phyloP scores from a whole-genome alignment of 2,888 invertebrate genomes.

The Synanthedon andrenaeformis region DNA sequence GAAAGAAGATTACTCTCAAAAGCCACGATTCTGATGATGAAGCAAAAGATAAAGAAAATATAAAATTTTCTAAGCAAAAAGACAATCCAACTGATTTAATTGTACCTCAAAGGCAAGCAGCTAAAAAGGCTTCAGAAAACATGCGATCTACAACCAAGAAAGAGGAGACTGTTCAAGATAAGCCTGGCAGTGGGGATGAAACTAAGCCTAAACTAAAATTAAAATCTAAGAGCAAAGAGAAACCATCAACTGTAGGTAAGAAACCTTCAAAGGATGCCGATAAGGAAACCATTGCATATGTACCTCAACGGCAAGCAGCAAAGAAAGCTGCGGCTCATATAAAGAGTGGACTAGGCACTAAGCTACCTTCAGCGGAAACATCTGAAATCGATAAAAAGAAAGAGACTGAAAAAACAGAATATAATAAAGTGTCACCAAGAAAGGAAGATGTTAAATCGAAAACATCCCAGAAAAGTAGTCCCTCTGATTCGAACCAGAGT shows the following conservation, averaged over 20 bases:
- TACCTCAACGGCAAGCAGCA: constrained; percentile 90
- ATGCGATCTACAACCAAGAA: constrained; percentile 76
- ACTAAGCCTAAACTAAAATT: constrained; percentile 44
- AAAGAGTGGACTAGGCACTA: constrained; percentile 79
- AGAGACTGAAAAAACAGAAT: constrained; percentile 39
- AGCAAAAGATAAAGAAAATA: constrained; percentile 61
- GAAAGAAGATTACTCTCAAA: constrained; percentile 39
- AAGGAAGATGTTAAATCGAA: constrained; percentile 56
- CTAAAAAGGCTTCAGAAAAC: constrained; percentile 91
- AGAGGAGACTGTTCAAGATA: constrained; percentile 48
- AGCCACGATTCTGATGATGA: constrained; percentile 50
- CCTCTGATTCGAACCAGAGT: constrained; percentile 66
- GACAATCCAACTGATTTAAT: constrained; percentile 83
- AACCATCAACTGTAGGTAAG: constrained; percentile 31
- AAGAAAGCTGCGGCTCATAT: constrained; percentile 93
- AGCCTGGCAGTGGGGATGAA: constrained; percentile 42
- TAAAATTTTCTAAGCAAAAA: constrained; percentile 57
- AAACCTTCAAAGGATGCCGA: constrained; percentile 69
- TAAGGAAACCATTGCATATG: constrained; percentile 81
- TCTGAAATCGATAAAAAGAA: constrained; percentile 31
- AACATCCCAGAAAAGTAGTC: constrained; percentile 42
- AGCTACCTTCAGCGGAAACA: constrained; percentile 48
- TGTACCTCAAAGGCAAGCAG: constrained; percentile 90
- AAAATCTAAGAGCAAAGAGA: constrained; percentile 59
- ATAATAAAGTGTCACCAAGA: constrained; percentile 43